A percentile compares a stretch with the other conserved stretches of the same genome.
Conservation (phyloP, 2,113 vertebrate species). For the Myotis lucifugus region DNA sequence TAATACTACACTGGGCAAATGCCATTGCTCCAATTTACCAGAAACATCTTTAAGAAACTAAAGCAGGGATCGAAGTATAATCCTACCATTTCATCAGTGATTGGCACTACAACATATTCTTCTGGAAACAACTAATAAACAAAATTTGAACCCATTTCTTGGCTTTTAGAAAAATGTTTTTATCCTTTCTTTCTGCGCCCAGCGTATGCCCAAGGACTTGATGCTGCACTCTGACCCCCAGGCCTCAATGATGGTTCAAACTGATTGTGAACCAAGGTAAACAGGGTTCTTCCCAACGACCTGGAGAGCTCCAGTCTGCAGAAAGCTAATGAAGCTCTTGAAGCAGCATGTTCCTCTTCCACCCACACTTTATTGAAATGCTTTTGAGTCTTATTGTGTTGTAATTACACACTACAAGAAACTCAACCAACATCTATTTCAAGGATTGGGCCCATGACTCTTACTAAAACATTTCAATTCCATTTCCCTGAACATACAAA, state of each 20-base stretch:
- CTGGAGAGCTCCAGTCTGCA: conserved; percentile 9
- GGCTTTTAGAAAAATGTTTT: conserved; percentile 46
- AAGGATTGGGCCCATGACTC: conserved; percentile 71
- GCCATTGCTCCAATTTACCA: neutral
- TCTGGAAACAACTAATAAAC: neutral
- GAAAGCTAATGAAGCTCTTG: conserved; percentile 69
- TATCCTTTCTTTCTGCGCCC: neutral
- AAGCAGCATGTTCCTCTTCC: conserved; percentile 55
- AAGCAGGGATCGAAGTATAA: neutral
- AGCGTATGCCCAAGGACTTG: neutral
- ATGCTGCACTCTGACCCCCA: neutral
- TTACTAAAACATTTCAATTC: conserved; percentile 74
- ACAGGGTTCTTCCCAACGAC: neutral
- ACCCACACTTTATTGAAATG: conserved; percentile 70
- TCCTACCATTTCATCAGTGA: neutral
- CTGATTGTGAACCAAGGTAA: conserved; percentile 53
- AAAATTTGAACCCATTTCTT: neutral
- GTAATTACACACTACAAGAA: conserved; percentile 72
- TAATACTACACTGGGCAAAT: neutral
- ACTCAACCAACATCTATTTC: conserved; percentile 66
- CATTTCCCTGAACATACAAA: conserved; percentile 61
- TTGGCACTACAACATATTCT: neutral
- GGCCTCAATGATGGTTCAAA: conserved; percentile 25
- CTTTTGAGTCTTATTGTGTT: conserved; percentile 73
- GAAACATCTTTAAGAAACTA: conserved; percentile 40